Base-by-base conservation (phyloP, 2,113 vertebrate species). In the Oreocharis arfaki region DNA sequence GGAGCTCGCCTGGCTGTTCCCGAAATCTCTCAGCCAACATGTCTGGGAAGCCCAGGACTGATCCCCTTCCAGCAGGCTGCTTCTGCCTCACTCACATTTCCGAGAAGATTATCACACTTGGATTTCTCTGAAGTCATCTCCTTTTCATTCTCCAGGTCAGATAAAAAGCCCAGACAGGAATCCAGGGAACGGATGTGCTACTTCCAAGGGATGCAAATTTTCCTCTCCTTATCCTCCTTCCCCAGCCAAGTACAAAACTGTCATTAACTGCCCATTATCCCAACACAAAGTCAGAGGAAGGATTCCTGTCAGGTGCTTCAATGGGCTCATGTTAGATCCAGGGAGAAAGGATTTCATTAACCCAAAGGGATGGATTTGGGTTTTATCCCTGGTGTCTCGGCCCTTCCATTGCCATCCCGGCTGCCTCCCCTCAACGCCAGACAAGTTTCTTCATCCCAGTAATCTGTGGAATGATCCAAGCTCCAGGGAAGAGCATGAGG, bases 251-350 rank as follows among this genome's bases (percentile, higher is more conserved):
- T 7, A 46, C 81, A 60, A 49, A 79, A 13, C 52, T 5, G 2
- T 6, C 76, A 23, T 24, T 59, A n/a, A 46, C 55, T 52, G 39
- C 80, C 52, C 47, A 0, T 59, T 39, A 15, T 37, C 56, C 76
- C 90, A 65, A 0, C 3, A 44, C 52, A 53, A 64, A 84, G 22
- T 10, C 76, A 35, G 65, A 37, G 80, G 23, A 27, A 20, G 37
- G 24, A 77, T 37, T 24, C 7, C 76, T 65, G 64, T 4, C 93
- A 33, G 59, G 59, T 35, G 70, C 35, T 84, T 56, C 83, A 33
- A 0, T 0, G 32, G 44, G 63, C 42, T 68, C 13, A 0, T 0
- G 10, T 11, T 11, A 20, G 57, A 22, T 9, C 6, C 64, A 50
- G 41, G 49, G 26, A 42, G 49, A 32, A 65, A 20, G 85, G 52